Conservation (phyloP, 2,888 invertebrate genomes). For the Ornithoptera alexandrae region DNA sequence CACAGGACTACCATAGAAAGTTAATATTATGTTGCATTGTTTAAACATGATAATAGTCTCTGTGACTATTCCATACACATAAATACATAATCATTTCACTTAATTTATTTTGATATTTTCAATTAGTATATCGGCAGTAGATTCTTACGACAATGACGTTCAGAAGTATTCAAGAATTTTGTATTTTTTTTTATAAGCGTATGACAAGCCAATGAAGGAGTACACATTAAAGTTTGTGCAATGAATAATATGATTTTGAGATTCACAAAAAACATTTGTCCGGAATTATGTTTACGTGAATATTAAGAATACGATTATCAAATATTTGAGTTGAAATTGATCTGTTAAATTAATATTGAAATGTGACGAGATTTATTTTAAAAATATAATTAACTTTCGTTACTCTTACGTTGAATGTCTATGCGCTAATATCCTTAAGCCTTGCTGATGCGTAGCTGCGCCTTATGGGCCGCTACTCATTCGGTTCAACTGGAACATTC, state of each 20-base stretch:
- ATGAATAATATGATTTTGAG: no score
- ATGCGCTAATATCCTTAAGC: slow-evolving; percentile 20
- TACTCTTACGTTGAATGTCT: slow-evolving; percentile 5
- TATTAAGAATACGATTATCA: no score
- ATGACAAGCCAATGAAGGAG: neutral
- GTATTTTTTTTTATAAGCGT: neutral
- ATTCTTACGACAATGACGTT: slow-evolving; percentile 18
- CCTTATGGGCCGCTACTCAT: neutral
- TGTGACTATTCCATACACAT: slow-evolving; percentile 9
- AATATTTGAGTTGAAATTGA: no score
- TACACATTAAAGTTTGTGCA: neutral
- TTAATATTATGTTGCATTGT: slow-evolving; percentile 7
- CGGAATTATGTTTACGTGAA: no score
- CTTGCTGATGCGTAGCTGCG: neutral
- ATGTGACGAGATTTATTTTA: no score
- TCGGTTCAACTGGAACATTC: slow-evolving; percentile 3
- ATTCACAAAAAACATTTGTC: no score
- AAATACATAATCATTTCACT: neutral
- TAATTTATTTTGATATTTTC: neutral
- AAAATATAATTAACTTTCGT: neutral
- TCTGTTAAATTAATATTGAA: no score
- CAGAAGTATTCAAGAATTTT: slow-evolving; percentile 11
- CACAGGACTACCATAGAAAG: slow-evolving; percentile 9
- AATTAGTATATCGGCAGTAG: neutral
- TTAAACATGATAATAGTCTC: slow-evolving; percentile 15